These are phyloP conservation scores for Xenopus laevis DNA, from an alignment of 2,113 vertebrate genomes.

Conservation along the genomic window DNA sequence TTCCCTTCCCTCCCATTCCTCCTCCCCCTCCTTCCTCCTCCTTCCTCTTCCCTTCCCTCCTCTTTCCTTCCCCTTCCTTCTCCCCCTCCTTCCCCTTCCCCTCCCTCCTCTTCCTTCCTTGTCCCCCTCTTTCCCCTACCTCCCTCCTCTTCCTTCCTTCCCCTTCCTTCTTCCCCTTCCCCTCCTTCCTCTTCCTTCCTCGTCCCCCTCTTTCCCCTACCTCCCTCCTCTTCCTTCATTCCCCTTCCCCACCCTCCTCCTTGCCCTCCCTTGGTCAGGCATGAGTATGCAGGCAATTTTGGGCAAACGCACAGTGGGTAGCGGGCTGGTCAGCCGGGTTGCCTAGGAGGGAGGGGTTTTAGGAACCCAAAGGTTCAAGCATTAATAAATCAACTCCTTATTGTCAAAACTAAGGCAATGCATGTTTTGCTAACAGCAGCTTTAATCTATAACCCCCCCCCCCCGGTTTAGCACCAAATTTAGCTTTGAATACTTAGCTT, in stretches of 20 bases:
- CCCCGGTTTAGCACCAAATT: too few species aligned
- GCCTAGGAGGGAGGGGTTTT: too few species aligned
- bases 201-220: not conserved
- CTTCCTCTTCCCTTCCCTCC: not conserved
- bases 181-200: not conserved
- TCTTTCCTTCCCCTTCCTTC: not conserved
- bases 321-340: too few species aligned
- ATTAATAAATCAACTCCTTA: too few species aligned
- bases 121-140: not conserved
- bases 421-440: too few species aligned
- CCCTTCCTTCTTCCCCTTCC: not conserved
- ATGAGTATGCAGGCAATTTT: too few species aligned
- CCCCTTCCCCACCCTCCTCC: not conserved
- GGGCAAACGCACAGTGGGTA: too few species aligned
- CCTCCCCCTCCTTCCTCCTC: not conserved
- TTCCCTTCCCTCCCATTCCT: not conserved
- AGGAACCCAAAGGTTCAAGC: too few species aligned
- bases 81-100: not conserved
- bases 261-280: too few species aligned
- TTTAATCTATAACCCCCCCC: too few species aligned
- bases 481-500: too few species aligned
- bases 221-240: not conserved
- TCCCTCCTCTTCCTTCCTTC: not conserved
- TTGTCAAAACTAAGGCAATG: too few species aligned
- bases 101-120: not conserved